Evolutionary conservation across 2,113 vertebrate genomes (phyloP), one percentile per base, ranked within the genome.

Genomic region (Eulacestoma nigropectus): DNA sequence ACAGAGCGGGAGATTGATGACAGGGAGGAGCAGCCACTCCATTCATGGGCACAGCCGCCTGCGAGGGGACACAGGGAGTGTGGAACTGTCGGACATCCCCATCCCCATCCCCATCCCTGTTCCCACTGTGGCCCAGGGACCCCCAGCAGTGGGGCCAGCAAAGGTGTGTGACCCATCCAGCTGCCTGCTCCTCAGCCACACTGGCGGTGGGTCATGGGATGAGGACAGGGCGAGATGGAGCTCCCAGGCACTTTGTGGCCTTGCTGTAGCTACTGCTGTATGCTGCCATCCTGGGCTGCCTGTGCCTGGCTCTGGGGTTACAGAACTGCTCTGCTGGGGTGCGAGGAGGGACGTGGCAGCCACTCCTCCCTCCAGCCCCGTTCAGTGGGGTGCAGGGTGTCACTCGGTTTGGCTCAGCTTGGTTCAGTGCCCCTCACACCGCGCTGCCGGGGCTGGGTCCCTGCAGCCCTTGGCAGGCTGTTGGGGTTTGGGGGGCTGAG

Each of bases 401-500:
- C 2, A 1, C 2, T 62, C 0, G 2, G 35, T 37, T 49, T 32
- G 26, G 35, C 79, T 29, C 49, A 35, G 39, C 63, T 41, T 13
- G 4, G 35, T 63, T 55, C 1, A 0, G 17, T 30, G 32, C 29
- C 76, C 23, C 35, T 21, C 7, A 57, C 96, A 97, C 96, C 89
- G n/a, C 87, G 79, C 94, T 32, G 56, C 95, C 16, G 1, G 95
- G 93, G 96, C 97, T 73, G 86, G 97, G 96, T 98, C 96, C 96
- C 97, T 96, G 95, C 97, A 98, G 97, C 97, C 95, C 97, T 97
- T 96, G 97, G 96, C 95, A 96, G 97, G 98, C 97, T 97, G 93
- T 95, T 95, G 98, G 97, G 97, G 96, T 97, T 98, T 73, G 33
- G 75, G 70, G 97, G 97, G 94, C 93, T 95, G 96, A 96, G 95